Conservation (phyloP, 2,888 invertebrate genomes). For the Sicus ferrugineus region DNA sequence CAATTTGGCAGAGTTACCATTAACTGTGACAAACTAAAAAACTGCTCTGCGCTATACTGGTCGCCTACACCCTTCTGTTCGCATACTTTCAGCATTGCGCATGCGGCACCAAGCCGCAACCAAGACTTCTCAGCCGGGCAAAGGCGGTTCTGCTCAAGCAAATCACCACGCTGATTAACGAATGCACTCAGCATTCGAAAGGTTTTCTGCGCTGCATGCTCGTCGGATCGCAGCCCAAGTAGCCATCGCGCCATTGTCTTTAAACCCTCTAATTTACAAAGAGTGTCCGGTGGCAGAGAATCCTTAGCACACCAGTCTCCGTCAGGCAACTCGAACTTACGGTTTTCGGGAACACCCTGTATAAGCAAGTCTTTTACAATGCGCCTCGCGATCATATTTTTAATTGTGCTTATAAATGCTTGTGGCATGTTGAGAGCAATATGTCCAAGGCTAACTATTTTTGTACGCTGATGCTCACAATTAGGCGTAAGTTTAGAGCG, state of each 20-base stretch:
- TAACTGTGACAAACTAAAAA: slow-evolving; percentile 89
- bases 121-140: slow-evolving; percentile 92
- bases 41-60: slow-evolving; percentile 93
- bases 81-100: slow-evolving; percentile 95
- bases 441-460: slow-evolving; percentile 93
- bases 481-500: slow-evolving; percentile 78
- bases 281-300: slow-evolving; percentile 87
- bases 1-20: slow-evolving; percentile 73
- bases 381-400: slow-evolving; percentile 92
- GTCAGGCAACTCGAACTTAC: slow-evolving; percentile 57
- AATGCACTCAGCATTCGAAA: slow-evolving; percentile 94
- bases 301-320: slow-evolving; percentile 83
- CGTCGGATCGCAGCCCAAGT: slow-evolving; percentile 87
- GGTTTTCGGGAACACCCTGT: slow-evolving; percentile 73
- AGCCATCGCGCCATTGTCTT: slow-evolving; percentile 98
- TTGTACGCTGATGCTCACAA: slow-evolving; percentile 86
- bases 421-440: slow-evolving; percentile 92
- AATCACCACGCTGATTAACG: slow-evolving; percentile 89
- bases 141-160: slow-evolving; percentile 76
- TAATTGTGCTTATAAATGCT: slow-evolving; percentile 87
- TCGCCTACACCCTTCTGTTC: slow-evolving; percentile 96
- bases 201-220: slow-evolving; percentile 89
- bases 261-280: slow-evolving; percentile 91
- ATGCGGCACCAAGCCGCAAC: slow-evolving; percentile 89
- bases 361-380: slow-evolving; percentile 95